These are phyloP conservation scores for Chymomyza amoena DNA, from an alignment of 2,888 invertebrate species.

Conservation along the genomic window DNA sequence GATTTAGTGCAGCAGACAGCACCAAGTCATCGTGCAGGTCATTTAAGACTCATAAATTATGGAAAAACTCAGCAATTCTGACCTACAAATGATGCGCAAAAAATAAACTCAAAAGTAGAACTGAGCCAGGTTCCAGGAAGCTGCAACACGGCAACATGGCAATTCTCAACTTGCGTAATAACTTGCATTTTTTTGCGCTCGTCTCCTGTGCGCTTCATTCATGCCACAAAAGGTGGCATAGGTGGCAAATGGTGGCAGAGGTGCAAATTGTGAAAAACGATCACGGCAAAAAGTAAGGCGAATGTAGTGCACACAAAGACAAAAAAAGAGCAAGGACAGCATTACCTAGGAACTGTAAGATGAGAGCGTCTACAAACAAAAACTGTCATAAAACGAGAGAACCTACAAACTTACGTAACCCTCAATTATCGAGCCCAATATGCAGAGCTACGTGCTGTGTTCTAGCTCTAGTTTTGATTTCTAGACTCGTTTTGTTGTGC, in stretches of 20 bases:
- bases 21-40: constrained; percentile 9
- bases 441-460: constrained; percentile 41
- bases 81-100: constrained; percentile 46
- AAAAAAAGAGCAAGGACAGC: constrained; percentile 37
- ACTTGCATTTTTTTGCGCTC: constrained; percentile 57
- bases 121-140: constrained; percentile 36
- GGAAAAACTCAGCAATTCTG: constrained; percentile 12
- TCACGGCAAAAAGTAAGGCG: background rate
- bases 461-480: constrained; percentile 25
- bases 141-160: constrained; percentile 21
- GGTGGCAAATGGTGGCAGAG: background rate
- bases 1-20: constrained; percentile 33
- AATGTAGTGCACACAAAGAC: background rate
- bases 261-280: background rate
- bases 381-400: background rate
- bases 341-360: constrained; percentile 66
- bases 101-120: constrained; percentile 5
- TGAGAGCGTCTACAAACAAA: constrained; percentile 29
- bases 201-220: constrained; percentile 43
- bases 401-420: constrained; percentile 41
- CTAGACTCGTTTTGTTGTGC: constrained; percentile 51
- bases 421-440: constrained; percentile 12
- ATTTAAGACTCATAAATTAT: constrained; percentile 49
- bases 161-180: constrained; percentile 56
- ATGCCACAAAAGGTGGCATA: constrained; percentile 8